Percentiles rank a stretch among this genome's conserved stretches.
Evolutionary conservation across 2,888 invertebrate species (phyloP).

Genomic region (Dynastes grantii): DNA sequence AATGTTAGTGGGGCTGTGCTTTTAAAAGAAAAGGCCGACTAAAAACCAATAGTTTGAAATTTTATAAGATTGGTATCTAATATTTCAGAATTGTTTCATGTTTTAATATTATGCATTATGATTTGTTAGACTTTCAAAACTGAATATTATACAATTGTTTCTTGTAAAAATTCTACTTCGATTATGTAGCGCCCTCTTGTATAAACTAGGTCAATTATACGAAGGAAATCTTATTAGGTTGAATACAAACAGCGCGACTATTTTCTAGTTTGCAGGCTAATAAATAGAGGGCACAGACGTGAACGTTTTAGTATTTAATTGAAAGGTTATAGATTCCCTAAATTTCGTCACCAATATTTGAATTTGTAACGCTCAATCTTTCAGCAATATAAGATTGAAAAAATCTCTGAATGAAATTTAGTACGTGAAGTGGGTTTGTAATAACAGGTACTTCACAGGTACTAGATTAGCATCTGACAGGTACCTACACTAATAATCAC

Average conservation of each 20-base stretch:
- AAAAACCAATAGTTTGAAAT: no score
- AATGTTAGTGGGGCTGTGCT: no score
- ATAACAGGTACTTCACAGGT: background rate
- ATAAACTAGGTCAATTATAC: background rate
- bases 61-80: no score
- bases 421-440: background rate
- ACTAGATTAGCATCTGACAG: background rate
- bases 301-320: background rate
- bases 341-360: constrained; percentile 1
- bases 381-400: background rate
- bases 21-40: no score
- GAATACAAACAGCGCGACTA: no score
- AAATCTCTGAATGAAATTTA: background rate
- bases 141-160: no score
- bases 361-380: background rate
- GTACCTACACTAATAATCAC: background rate
- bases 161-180: no score
- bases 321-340: background rate
- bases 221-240: background rate
- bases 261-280: background rate
- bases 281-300: background rate
- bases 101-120: no score
- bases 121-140: no score
- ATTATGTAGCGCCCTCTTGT: background rate
- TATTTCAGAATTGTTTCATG: no score